These are phyloP conservation scores for Darevskia mixta DNA, from an alignment of 2,797 vertebrate species.

Conservation along the genomic window DNA sequence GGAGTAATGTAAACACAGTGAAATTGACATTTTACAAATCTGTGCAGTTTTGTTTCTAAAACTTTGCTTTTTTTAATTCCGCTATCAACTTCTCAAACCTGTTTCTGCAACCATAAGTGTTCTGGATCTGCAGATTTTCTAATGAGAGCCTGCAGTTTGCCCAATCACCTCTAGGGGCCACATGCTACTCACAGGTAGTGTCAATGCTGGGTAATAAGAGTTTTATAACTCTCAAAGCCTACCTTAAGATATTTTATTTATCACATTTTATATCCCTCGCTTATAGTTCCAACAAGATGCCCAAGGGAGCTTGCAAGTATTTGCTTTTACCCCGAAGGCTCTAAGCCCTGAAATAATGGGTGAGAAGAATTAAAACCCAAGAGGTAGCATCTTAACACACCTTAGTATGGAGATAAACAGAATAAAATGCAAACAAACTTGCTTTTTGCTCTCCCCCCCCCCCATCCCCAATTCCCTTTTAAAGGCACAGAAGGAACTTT, in stretches of 20 bases:
- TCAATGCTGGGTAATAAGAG: neutral
- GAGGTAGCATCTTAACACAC: neutral
- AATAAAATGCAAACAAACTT: neutral
- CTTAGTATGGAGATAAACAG: neutral
- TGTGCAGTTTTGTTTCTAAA: neutral
- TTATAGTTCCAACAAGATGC: neutral
- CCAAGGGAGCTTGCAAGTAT: neutral
- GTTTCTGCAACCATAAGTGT: neutral
- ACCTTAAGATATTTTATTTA: neutral
- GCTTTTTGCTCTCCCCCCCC: neutral
- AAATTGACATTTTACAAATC: neutral
- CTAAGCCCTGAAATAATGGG: accelerated
- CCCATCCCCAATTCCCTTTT: neutral
- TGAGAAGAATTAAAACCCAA: neutral
- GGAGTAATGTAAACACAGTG: neutral
- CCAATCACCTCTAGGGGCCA: neutral
- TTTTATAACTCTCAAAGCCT: neutral
- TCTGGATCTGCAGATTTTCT: neutral
- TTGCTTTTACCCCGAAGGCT: neutral
- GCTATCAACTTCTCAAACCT: neutral
- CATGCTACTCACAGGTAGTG: neutral
- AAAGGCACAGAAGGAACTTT: slow-evolving; percentile 94
- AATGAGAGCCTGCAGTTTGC: neutral
- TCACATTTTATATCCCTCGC: neutral
- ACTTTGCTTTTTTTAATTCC: neutral